Conservation (phyloP, 2,797 vertebrate genomes). For the Ctenochaetus hawaiiensis region DNA sequence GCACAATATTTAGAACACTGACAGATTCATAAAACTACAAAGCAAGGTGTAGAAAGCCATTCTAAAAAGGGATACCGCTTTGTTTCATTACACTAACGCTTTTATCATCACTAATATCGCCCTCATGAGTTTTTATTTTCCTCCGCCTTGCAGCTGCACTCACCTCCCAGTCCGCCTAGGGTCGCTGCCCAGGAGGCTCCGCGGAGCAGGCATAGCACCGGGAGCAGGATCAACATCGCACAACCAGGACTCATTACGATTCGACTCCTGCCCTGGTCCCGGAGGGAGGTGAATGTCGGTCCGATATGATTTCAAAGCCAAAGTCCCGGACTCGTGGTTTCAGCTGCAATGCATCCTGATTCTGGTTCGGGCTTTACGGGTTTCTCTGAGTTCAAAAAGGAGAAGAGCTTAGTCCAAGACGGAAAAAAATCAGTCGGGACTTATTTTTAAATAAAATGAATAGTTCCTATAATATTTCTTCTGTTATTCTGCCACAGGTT, state of each 20-base stretch:
- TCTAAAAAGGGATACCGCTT: neutral
- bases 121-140: neutral
- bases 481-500: constrained; percentile 35
- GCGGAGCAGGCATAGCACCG: constrained; percentile 58
- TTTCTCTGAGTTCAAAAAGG: constrained; percentile 25
- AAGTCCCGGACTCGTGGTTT: constrained; percentile 55
- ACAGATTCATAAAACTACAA: neutral
- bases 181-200: constrained; percentile 70
- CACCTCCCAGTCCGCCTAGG: constrained; percentile 68
- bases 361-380: constrained; percentile 5
- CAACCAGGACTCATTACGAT: constrained; percentile 58
- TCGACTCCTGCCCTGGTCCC: constrained; percentile 49
- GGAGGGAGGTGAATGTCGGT: constrained; percentile 31
- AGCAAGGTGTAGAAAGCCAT: neutral
- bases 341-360: constrained; percentile 76
- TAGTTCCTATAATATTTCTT: neutral
- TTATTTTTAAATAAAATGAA: constrained; percentile 5
- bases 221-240: constrained; percentile 49
- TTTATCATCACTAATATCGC: neutral
- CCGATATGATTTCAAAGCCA: constrained; percentile 48
- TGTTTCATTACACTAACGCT: neutral
- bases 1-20: neutral
- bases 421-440: constrained; percentile 2
- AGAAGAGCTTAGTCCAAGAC: neutral
- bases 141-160: constrained; percentile 35